Conservation (phyloP, 2,797 vertebrate genomes). For the Chaenodraco wilsoni region DNA sequence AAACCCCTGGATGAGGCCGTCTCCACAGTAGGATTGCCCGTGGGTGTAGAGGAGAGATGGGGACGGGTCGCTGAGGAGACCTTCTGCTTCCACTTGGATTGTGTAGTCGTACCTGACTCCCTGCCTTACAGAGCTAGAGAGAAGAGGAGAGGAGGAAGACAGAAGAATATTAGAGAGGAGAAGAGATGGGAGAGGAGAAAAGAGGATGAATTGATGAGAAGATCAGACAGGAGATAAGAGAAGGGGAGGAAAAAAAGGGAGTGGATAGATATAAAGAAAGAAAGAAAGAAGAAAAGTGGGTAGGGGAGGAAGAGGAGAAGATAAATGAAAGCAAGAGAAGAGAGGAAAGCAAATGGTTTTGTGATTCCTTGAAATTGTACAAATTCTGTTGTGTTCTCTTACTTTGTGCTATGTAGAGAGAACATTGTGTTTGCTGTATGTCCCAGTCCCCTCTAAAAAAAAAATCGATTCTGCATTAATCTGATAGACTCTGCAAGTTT, state of each 20-base stretch:
- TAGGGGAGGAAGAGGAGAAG: neutral
- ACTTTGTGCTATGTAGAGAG: slow-evolving; percentile 6
- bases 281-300: slow-evolving; percentile 9
- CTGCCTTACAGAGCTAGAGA: slow-evolving; percentile 84
- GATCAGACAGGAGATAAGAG: neutral
- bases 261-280: neutral
- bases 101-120: slow-evolving; percentile 89
- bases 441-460: neutral
- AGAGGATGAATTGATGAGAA: too few species aligned
- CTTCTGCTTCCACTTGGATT: slow-evolving; percentile 86
- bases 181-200: slow-evolving; percentile 1
- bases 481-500: slow-evolving; percentile 7
- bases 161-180: slow-evolving; percentile 21
- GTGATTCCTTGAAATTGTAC: slow-evolving; percentile 20
- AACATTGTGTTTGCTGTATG: slow-evolving; percentile 10
- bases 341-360: neutral
- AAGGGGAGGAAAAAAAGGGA: slow-evolving; percentile 33
- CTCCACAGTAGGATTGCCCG: slow-evolving; percentile 90
- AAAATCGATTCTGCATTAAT: slow-evolving; percentile 11
- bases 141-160: neutral
- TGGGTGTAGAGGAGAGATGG: slow-evolving; percentile 87
- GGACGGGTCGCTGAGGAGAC: slow-evolving; percentile 86
- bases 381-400: neutral
- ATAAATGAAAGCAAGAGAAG: neutral
- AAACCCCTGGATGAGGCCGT: slow-evolving; percentile 88